These are phyloP conservation scores for Tetheella fluctuosa DNA, from an alignment of 2,888 invertebrate species.

Conservation along the genomic window DNA sequence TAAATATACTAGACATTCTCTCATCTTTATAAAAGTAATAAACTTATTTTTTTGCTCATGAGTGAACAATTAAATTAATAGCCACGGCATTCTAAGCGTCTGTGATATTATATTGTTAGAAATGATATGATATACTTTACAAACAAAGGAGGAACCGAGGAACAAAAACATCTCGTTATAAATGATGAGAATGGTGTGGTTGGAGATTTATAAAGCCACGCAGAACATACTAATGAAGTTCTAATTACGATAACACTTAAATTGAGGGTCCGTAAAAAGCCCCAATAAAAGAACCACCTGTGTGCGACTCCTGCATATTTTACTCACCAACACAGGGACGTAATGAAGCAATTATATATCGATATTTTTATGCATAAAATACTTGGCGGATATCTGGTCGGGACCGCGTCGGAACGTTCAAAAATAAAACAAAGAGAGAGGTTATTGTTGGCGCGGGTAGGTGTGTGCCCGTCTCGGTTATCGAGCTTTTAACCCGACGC, in stretches of 20 bases:
- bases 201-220: slow-evolving; percentile 22
- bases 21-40: slow-evolving; percentile 33
- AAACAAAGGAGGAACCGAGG: neutral
- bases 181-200: neutral
- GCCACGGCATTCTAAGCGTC: neutral
- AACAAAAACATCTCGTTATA: slow-evolving; percentile 5
- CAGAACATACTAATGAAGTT: slow-evolving; percentile 39
- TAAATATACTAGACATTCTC: slow-evolving; percentile 14
- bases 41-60: slow-evolving; percentile 27
- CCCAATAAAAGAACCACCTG: slow-evolving; percentile 62
- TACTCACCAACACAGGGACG: slow-evolving; percentile 83
- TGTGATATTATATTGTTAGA: slow-evolving; percentile 13
- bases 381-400: slow-evolving; percentile 79
- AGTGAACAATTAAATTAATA: slow-evolving; percentile 26
- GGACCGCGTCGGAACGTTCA: slow-evolving; percentile 60
- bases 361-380: slow-evolving; percentile 85
- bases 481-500: slow-evolving; percentile 83
- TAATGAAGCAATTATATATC: slow-evolving; percentile 85
- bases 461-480: slow-evolving; percentile 80
- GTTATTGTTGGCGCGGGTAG: slow-evolving; percentile 82
- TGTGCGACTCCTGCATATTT: slow-evolving; percentile 82
- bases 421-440: slow-evolving; percentile 80
- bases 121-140: slow-evolving; percentile 8
- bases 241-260: slow-evolving; percentile 46
- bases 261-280: slow-evolving; percentile 28